Evolutionary conservation across 2,797 vertebrate species (phyloP), one percentile per base, ranked within the genome.

Genomic region (Silurus lanzhouensis): DNA sequence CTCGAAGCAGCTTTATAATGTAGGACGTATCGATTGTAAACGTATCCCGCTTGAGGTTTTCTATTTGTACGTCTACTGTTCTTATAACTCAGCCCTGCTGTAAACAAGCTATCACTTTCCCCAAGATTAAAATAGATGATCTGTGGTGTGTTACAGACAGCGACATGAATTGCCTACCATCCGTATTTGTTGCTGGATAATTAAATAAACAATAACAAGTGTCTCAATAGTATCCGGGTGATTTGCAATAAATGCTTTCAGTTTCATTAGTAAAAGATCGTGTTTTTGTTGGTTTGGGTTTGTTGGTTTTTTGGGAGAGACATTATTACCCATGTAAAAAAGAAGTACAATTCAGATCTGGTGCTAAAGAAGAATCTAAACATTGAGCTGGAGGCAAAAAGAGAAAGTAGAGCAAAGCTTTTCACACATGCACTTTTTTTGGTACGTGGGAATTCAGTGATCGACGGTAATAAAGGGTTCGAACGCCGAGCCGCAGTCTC

Each of bases 191-290:
- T 78, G 25, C 76, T 44, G 57, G 13, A 27, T 81, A 17, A 81
- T 66, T 19, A 25, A 66, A 66, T 80, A 80, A 80, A 76, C 74
- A 60, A 77, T 60, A 77, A 25, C 17, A 22, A 19, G 17, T 17
- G 55, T 12, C 9, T 77, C 55, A 20, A 12, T 66, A 81, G 6
- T 3, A n/a, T 20, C 44, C 17, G 78, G 7, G 17, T 15, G 8
- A 19, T 52, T 13, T n/a, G n/a, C 22, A 63, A 46, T 14, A 6
- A 63, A 52, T 5, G 78, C 78, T 81, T 66, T 81, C 64, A 25
- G 61, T 52, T 0, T 66, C 44, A 46, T 81, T 52, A 81, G n/a
- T 5, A 1, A 3, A 1, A 3, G 3, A 38, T 38, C 38, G 38
- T 38, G 38, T 38, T 17, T 55, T 15, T 64, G 22, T 5, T 6